Evolutionary conservation across 2,888 invertebrate genomes (phyloP).

Genomic region (Aradus depressus): DNA sequence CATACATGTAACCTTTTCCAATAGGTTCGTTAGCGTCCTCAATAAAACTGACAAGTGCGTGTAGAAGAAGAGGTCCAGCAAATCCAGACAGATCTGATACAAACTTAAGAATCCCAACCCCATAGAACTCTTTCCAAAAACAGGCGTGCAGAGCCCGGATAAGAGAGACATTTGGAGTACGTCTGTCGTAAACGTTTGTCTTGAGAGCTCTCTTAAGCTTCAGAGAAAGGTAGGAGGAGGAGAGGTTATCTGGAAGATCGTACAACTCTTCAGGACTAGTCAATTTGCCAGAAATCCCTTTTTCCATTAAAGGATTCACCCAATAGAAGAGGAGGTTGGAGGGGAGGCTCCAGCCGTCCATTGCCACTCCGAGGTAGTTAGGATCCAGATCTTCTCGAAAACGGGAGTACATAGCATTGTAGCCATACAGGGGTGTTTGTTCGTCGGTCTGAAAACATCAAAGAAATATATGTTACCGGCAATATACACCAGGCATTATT

Average conservation of each 20-base stretch:
- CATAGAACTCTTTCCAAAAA: slow-evolving; percentile 73
- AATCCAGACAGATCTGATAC: slow-evolving; percentile 74
- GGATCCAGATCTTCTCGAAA: slow-evolving; percentile 56
- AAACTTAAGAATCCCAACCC: slow-evolving; percentile 71
- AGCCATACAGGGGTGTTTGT: slow-evolving; percentile 25
- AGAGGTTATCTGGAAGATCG: slow-evolving; percentile 59
- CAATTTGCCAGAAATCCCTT: slow-evolving; percentile 60
- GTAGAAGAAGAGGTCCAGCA: slow-evolving; percentile 78
- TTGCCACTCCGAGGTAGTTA: slow-evolving; percentile 64
- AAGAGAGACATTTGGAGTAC: slow-evolving; percentile 40
- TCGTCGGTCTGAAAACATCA: slow-evolving; percentile 23
- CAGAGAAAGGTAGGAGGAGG: slow-evolving; percentile 44
- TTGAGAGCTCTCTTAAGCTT: slow-evolving; percentile 11
- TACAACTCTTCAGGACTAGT: slow-evolving; percentile 68
- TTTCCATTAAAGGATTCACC: slow-evolving; percentile 74
- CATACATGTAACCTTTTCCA: slow-evolving; percentile 53
- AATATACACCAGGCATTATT: no score
- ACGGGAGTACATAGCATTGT: slow-evolving; percentile 43
- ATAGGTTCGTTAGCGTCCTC: slow-evolving; percentile 57
- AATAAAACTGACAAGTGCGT: slow-evolving; percentile 65
- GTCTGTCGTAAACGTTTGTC: slow-evolving; percentile 12
- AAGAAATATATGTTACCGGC: no score
- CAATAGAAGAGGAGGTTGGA: slow-evolving; percentile 75
- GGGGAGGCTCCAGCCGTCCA: slow-evolving; percentile 57
- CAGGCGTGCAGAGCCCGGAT: slow-evolving; percentile 47